Evolutionary conservation across 2,888 invertebrate genomes (phyloP), one percentile per base, ranked within the genome.

Genomic region (Metellina segmentata): DNA sequence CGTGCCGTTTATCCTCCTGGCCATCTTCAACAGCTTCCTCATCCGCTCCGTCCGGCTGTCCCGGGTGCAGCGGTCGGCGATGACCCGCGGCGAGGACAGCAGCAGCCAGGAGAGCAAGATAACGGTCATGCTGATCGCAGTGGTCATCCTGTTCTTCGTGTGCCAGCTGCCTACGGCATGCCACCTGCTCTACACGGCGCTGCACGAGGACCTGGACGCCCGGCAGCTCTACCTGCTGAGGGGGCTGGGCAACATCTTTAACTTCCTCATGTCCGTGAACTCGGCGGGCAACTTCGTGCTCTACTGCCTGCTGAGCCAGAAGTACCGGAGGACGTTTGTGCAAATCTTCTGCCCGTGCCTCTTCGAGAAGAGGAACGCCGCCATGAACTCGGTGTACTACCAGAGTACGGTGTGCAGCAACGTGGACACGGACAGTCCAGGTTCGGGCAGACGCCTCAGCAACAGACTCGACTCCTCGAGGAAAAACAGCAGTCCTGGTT

Each of bases 41-140:
- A 95, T 96, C 70, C 93, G 95, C 13, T 94, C 94, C 2, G 95
- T 95, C 5, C 94, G 93, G 71, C 34, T 93, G n/a, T 94, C 93
- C 2, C 92, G 90, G n/a, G 85, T 89, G 13, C 79, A 92, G 16
- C 91, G 94, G 9, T 81, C 91, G 5, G 81, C 93, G 9, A 93
- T 94, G 94, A 93, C 93, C 20, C 77, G 90, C 53, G 93, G 90
- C 0, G 89, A 90, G 81, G 82, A 53, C 34, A 86, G 86, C 75
- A 92, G 85, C 69, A 85, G 88, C 52, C 94, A 94, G 77, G 94
- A 94, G 89, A 93, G 90, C 34, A 94, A 95, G 74, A 95, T 96
- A 34, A 96, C 96, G 6, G 94, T 95, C 8, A 96, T 96, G 95
- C 94, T 96, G 34, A 95, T 95, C 34, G 94, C 95, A 5, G 95